Evolutionary conservation across 2,797 vertebrate genomes (phyloP).

Genomic region (Aselliscus stoliczkanus): DNA sequence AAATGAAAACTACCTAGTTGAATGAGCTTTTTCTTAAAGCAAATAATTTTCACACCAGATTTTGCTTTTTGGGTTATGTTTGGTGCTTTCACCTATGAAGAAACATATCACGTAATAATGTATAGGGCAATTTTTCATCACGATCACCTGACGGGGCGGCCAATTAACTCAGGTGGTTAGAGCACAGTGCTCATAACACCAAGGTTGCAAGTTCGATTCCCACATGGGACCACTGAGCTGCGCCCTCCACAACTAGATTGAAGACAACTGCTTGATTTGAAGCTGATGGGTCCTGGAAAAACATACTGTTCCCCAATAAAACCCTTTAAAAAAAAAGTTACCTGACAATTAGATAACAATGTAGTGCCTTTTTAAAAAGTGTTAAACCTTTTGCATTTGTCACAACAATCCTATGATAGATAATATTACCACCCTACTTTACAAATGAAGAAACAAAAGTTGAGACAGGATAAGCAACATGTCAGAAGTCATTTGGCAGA

Average conservation of each 20-base stretch:
- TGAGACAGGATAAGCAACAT: neutral
- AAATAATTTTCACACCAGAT: neutral
- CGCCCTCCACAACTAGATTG: too few species aligned
- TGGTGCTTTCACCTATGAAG: neutral
- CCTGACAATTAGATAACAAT: neutral
- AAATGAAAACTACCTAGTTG: neutral
- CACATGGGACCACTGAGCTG: too few species aligned
- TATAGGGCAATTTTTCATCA: conserved; percentile 1
- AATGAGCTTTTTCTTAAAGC: neutral
- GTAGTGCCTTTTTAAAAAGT: neutral
- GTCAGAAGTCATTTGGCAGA: neutral
- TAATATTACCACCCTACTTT: neutral
- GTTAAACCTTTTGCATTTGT: neutral
- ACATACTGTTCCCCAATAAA: too few species aligned
- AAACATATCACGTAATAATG: neutral
- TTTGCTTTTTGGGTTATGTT: neutral
- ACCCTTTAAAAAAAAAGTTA: too few species aligned
- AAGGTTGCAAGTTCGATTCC: too few species aligned
- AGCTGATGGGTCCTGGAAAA: too few species aligned
- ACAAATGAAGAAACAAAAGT: neutral
- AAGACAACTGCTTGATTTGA: too few species aligned
- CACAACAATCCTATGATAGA: neutral
- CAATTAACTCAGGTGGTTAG: too few species aligned
- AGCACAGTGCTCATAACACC: too few species aligned
- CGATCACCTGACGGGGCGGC: neutral